phyloP scores from a whole-genome alignment of 2,888 invertebrate species.

The Pantelozetes paolii region DNA sequence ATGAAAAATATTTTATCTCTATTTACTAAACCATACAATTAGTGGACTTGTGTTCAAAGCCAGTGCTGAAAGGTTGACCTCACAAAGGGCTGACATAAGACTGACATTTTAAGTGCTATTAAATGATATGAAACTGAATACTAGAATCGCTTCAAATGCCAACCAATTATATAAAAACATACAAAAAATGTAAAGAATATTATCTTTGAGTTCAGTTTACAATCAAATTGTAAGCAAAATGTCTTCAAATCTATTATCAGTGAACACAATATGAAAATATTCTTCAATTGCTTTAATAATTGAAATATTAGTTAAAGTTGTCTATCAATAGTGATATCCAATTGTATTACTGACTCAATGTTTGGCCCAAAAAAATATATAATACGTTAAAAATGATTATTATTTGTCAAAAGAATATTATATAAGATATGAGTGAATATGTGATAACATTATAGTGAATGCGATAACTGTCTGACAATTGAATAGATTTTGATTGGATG shows the following conservation, averaged over 20 bases:
- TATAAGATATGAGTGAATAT: constrained; percentile 1
- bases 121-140: not conserved
- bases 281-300: not conserved
- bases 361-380: not conserved
- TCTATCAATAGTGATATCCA: not conserved
- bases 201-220: too few relatives aligned
- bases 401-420: constrained; percentile 2
- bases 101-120: not conserved
- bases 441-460: constrained; percentile 8
- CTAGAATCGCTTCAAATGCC: not conserved
- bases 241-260: not conserved
- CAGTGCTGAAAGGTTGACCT: not conserved
- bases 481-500: constrained; percentile 17
- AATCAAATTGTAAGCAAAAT: not conserved
- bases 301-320: not conserved
- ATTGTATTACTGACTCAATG: not conserved
- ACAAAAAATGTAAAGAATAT: too few relatives aligned
- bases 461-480: not conserved
- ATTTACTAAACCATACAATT: constrained; percentile 21
- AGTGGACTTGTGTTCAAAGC: not conserved
- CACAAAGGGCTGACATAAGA: not conserved
- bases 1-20: constrained; percentile 13
- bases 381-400: not conserved
- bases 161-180: too few relatives aligned
- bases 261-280: too few relatives aligned